Conservation (phyloP, 1,140 invertebrate species). For the Goniozus legneri region DNA sequence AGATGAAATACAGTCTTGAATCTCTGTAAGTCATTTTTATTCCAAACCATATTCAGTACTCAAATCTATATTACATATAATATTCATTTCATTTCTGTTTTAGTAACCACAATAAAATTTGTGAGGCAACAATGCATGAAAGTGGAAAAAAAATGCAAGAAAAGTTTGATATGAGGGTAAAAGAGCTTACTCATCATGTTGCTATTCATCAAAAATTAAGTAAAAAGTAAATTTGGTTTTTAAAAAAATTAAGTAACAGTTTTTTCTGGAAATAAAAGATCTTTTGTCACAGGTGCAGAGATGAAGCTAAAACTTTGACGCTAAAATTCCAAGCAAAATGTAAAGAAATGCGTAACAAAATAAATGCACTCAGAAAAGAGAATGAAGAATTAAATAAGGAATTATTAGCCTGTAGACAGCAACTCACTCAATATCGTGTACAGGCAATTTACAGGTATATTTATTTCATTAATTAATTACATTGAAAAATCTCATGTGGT, state of each 20-base stretch:
- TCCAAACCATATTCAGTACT: neutral
- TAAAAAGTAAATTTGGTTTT: constrained; percentile 32
- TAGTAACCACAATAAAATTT: constrained; percentile 18
- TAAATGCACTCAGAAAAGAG: constrained; percentile 50
- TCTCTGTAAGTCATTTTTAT: neutral
- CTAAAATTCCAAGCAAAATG: constrained; percentile 60
- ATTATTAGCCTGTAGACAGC: constrained; percentile 50
- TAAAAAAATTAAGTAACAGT: constrained; percentile 19
- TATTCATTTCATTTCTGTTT: constrained; percentile 3
- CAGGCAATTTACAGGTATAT: constrained; percentile 34
- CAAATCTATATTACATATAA: neutral
- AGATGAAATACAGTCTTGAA: neutral
- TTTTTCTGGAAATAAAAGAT: constrained; percentile 21
- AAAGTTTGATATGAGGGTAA: constrained; percentile 42
- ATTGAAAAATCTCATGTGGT: neutral
- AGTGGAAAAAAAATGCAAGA: constrained; percentile 42
- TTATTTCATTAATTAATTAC: constrained; percentile 1
- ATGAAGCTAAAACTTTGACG: constrained; percentile 62
- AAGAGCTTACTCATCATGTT: constrained; percentile 48
- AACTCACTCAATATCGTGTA: constrained; percentile 41
- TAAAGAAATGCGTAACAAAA: constrained; percentile 42
- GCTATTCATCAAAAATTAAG: constrained; percentile 49
- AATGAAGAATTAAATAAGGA: constrained; percentile 55
- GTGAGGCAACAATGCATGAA: constrained; percentile 15
- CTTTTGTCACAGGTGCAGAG: constrained; percentile 56